Percentiles rank a stretch among this genome's conserved stretches.
Evolutionary conservation across 1,140 invertebrate species (phyloP).

Genomic region (Cydia splendana): DNA sequence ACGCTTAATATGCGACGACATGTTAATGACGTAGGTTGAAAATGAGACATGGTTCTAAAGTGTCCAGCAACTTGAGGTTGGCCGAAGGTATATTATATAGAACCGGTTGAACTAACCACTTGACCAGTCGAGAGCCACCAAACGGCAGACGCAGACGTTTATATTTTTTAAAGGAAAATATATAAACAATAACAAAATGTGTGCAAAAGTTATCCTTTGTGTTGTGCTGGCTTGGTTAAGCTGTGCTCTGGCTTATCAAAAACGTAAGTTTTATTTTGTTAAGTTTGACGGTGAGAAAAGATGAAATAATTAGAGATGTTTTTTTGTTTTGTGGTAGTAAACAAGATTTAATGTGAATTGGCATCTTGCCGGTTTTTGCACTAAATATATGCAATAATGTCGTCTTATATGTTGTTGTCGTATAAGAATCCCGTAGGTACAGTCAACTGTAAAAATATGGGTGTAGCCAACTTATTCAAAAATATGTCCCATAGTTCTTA

Average conservation of each 20-base stretch:
- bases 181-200: background rate
- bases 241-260: constrained; percentile 1
- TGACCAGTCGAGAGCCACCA: background rate
- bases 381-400: too few relatives aligned
- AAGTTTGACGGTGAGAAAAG: background rate
- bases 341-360: too few relatives aligned
- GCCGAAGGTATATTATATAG: background rate
- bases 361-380: too few relatives aligned
- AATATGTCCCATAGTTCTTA: too few relatives aligned
- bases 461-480: too few relatives aligned
- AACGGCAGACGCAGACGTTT: background rate
- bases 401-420: too few relatives aligned
- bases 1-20: background rate
- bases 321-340: too few relatives aligned
- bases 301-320: too few relatives aligned
- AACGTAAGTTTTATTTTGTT: background rate
- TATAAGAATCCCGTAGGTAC: too few relatives aligned
- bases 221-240: background rate
- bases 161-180: background rate
- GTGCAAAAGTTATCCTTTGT: background rate
- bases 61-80: background rate
- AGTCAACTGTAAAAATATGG: too few relatives aligned
- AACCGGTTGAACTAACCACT: background rate
- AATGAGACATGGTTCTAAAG: background rate
- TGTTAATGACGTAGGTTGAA: background rate